Evolutionary conservation across 2,888 invertebrate species (phyloP).

Genomic region (Campoletis raptor): DNA sequence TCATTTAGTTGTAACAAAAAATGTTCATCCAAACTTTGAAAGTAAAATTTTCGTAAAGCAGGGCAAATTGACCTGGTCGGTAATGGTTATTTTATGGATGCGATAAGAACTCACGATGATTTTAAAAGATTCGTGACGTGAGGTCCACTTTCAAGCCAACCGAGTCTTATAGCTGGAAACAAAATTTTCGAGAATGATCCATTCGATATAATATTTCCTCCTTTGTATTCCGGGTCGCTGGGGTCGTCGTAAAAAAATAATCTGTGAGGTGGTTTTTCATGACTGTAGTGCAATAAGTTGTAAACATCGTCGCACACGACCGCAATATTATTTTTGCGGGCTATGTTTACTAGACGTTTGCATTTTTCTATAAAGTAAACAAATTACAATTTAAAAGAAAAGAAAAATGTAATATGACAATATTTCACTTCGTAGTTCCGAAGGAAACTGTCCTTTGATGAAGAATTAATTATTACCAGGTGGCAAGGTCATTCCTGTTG

Average conservation of each 20-base stretch:
- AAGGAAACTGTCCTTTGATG: background rate
- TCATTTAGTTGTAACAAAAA: background rate
- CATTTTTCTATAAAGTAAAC: conserved; percentile 80
- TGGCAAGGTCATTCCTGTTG: conserved; percentile 86
- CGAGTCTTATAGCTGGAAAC: conserved; percentile 88
- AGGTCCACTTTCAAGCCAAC: conserved; percentile 88
- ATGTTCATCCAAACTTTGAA: background rate
- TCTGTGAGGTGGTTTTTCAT: conserved; percentile 85
- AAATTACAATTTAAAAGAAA: background rate
- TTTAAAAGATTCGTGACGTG: conserved; percentile 83
- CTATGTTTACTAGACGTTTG: conserved; percentile 84
- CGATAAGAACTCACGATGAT: conserved; percentile 80
- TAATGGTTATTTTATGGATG: background rate
- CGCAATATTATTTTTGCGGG: conserved; percentile 84
- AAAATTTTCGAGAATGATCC: conserved; percentile 89
- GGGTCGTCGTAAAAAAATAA: conserved; percentile 86
- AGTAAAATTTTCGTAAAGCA: no score
- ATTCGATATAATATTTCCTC: conserved; percentile 88
- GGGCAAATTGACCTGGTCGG: background rate
- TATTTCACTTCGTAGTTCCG: background rate
- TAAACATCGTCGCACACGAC: conserved; percentile 89
- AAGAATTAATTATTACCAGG: conserved; percentile 80
- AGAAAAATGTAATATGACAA: background rate
- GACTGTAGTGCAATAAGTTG: conserved; percentile 86
- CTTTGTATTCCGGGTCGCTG: conserved; percentile 82